Base-by-base conservation (phyloP, 2,888 invertebrate genomes). In the Conus canariensis region DNA sequence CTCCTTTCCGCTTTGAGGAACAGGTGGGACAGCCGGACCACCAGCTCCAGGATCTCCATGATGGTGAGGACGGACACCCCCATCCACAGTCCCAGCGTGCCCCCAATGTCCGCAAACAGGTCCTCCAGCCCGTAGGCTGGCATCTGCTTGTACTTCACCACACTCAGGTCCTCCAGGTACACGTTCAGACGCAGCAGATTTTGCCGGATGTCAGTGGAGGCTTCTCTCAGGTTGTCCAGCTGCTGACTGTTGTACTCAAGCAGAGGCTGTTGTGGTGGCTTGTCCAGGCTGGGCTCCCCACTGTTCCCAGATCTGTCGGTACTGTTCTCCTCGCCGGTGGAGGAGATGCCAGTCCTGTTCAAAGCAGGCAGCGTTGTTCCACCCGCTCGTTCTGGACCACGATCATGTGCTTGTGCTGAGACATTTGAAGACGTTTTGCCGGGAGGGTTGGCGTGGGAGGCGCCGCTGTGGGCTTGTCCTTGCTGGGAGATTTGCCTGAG, bases 51-150 rank as follows among this genome's bases (percentile, higher is more conserved):
- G 22, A 95, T 88, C 90, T 95, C 95, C 94, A 94, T 94, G 9
- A 94, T 93, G 10, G 95, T 95, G 56, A 95, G 86, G 60, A 95
- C 94, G 56, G 95, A 95, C 58, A 95, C 93, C 10, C 95, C 95
- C 94, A 95, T 95, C 95, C 95, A 95, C n/a, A 95, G 91, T 16
- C 95, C 95, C 45, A 95, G 90, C 0, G 95, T 95, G 6, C 95
- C 95, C 10, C 95, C 95, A 67, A 95, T 94, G 90, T 95, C 95
- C 1, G 95, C 93, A 90, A 95, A 94, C 85, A 95, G 92, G 90
- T 95, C 94, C 22, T 93, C 93, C 60, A 95, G 87, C 10, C 93
- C 94, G 91, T 95, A 95, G 10, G 93, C 94, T 14, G 94, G 93
- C 93, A 93, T 93, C 91, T 95, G 94, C 89, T 90, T 92, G 89